Percentiles rank a stretch among this genome's conserved stretches.
Evolutionary conservation across 2,888 invertebrate species (phyloP).

Genomic region (Nomada ferruginata): DNA sequence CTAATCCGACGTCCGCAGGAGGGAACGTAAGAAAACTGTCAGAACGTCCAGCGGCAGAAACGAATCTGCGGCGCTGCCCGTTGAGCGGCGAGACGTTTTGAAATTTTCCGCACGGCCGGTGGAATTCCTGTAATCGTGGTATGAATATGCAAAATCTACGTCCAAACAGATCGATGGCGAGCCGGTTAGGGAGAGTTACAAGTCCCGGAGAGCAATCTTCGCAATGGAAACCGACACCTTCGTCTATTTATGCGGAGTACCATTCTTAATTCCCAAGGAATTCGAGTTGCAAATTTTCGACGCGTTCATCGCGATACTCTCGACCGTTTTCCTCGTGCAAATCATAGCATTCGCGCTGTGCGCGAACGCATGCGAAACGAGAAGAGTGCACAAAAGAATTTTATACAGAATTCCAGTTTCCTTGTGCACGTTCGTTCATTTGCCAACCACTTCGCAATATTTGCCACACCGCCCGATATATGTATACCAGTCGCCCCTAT

Average conservation of each 20-base stretch:
- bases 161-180: slow-evolving; percentile 59
- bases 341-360: neutral
- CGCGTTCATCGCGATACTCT: neutral
- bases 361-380: neutral
- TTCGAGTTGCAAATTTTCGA: slow-evolving; percentile 17
- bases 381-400: no score
- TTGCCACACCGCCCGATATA: neutral
- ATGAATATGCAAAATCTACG: slow-evolving; percentile 73
- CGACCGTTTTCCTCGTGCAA: neutral
- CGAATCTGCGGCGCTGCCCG: slow-evolving; percentile 25
- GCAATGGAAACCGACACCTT: neutral
- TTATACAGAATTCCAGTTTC: no score
- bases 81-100: neutral
- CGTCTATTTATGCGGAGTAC: neutral
- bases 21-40: neutral
- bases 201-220: slow-evolving; percentile 32
- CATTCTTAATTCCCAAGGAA: slow-evolving; percentile 22
- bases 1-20: no score
- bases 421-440: neutral
- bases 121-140: slow-evolving; percentile 62
- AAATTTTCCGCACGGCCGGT: slow-evolving; percentile 46
- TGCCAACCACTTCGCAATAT: neutral
- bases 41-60: slow-evolving; percentile 1
- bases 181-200: slow-evolving; percentile 37
- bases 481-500: slow-evolving; percentile 19